Base-by-base conservation (phyloP, 2,888 invertebrate species). In the Phrixothrix hirtus region DNA sequence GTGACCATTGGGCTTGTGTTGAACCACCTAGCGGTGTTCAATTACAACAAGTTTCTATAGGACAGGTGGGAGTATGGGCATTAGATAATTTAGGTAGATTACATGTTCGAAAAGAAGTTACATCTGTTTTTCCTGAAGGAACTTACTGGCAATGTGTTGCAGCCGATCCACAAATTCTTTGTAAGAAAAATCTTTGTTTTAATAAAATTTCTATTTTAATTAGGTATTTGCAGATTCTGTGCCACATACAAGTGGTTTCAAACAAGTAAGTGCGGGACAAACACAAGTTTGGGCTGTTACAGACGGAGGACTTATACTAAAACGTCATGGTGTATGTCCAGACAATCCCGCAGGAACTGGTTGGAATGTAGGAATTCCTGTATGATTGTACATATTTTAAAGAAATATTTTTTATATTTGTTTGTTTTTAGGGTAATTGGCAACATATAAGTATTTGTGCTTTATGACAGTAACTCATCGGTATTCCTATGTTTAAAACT, bases 141-240 rank as follows among this genome's bases (percentile, higher is more conserved):
- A 88, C 88, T 14, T 84, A 88, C 66, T 95, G 95, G 95, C 88
- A 88, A 74, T 81, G 83, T 69, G 72, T 87, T 42, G 77, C 78
- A 2, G 77, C 81, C 44, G 80, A 83, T 73, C 79, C 82, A 31
- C 79, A 81, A 60, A 79, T 84, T 66, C 77, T 83, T 17, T 71
- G 75, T 75, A 65, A 65, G 34, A 29, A n/a, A n/a, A n/a, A n/a
- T n/a, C n/a, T 7, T 4, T n/a, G 5, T 29, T n/a, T 6, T 3
- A 29, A 5, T 3, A 29, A 9, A 9, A 29, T 4, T 9, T 29
- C 3, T 9, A 10, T 9, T 29, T 9, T 9, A 29, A 9, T 29
- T 9, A 29, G 4, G 4, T 10, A 5, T 5, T 4, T 29, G 6
- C 30, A 76, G 76, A 66, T 69, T 67, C 71, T 7, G 71, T 70